Evolutionary conservation across 1,140 invertebrate genomes (phyloP).

Genomic region (Drosophila hydei): DNA sequence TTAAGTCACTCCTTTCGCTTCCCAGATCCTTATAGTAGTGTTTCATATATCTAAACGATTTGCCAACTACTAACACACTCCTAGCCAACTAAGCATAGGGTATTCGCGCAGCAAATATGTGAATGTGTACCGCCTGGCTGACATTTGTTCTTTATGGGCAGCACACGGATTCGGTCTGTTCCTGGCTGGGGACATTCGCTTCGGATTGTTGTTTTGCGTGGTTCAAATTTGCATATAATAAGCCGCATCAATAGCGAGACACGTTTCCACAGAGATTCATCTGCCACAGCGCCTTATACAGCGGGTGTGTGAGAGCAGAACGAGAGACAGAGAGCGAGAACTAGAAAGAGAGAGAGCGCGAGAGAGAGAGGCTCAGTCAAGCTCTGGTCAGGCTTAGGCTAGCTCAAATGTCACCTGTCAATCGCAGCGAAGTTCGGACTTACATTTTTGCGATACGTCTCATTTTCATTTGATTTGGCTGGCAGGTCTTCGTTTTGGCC

Average conservation of each 20-base stretch:
- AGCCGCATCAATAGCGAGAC: constrained; percentile 81
- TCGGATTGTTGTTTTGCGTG: constrained; percentile 53
- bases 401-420: constrained; percentile 73
- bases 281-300: constrained; percentile 47
- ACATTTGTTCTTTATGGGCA: constrained; percentile 81
- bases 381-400: constrained; percentile 5
- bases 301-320: constrained; percentile 16
- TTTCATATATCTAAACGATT: too few species aligned
- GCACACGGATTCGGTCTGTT: constrained; percentile 53
- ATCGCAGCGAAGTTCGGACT: constrained; percentile 56
- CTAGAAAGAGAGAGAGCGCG: constrained; percentile 15
- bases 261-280: constrained; percentile 69
- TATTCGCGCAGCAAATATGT: constrained; percentile 30
- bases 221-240: constrained; percentile 83
- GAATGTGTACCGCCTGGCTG: constrained; percentile 49
- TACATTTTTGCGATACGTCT: constrained; percentile 78
- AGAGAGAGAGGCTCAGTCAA: constrained; percentile 7
- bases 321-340: background rate
- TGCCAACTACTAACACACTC: background rate
- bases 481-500: constrained; percentile 46
- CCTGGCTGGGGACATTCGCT: constrained; percentile 33
- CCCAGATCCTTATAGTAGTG: too few species aligned
- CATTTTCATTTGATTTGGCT: constrained; percentile 77
- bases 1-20: too few species aligned
- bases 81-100: constrained; percentile 8